Conservation (phyloP, 1,140 invertebrate species). For the Zaprionus lachaisei region DNA sequence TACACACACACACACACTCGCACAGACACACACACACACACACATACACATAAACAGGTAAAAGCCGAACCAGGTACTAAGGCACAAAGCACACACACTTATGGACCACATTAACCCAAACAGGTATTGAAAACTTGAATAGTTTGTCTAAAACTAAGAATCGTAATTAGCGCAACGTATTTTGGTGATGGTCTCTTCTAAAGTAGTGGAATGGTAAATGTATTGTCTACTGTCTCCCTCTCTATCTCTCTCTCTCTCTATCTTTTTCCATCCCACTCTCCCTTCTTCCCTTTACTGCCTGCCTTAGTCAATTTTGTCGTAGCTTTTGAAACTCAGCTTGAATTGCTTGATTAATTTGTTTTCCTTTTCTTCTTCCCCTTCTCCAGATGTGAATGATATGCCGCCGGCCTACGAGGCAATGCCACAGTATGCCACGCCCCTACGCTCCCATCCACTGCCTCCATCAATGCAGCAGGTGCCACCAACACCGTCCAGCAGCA, state of each 20-base stretch:
- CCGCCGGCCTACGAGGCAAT: constrained; percentile 60
- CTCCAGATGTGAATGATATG: constrained; percentile 54
- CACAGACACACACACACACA: constrained; percentile 8
- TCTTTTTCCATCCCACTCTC: neutral
- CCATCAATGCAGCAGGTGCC: constrained; percentile 31
- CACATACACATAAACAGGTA: constrained; percentile 14
- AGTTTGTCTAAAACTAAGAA: constrained; percentile 12
- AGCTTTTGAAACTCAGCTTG: neutral
- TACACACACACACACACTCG: neutral
- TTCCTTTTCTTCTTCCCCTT: neutral
- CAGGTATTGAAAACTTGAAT: constrained; percentile 49
- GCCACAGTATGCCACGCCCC: constrained; percentile 63
- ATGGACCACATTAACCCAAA: constrained; percentile 43
- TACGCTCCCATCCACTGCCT: constrained; percentile 31
- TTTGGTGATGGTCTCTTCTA: constrained; percentile 30
- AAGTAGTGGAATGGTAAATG: constrained; percentile 1
- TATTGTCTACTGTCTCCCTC: neutral
- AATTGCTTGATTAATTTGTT: neutral
- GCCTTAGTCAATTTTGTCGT: neutral
- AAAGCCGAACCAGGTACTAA: constrained; percentile 13
- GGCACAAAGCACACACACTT: constrained; percentile 27
- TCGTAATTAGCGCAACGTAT: constrained; percentile 3
- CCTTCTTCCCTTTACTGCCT: neutral
- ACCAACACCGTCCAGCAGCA: constrained; percentile 29
- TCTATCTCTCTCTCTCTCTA: neutral